Base-by-base conservation (phyloP, 2,113 vertebrate genomes). In the Vicugna pacos region DNA sequence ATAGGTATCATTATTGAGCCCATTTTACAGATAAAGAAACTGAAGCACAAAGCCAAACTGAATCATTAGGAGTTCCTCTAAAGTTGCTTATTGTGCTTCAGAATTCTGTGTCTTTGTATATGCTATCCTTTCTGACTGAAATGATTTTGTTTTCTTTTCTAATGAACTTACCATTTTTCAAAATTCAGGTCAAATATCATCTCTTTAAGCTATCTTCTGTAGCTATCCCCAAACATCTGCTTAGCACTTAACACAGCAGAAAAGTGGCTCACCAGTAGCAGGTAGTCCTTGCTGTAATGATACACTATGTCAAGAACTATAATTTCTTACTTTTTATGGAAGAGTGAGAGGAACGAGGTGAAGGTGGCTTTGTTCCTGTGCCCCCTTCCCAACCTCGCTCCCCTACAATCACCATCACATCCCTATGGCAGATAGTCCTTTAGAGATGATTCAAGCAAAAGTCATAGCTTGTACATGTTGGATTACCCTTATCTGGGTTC, bases 11-110 rank as follows among this genome's bases (percentile, higher is more conserved):
- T 67, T 85, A 77, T 64, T 80, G 64, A 38, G 22, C 52, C 17
- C 48, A 93, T 84, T 90, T 89, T 89, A n/a, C 38, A 96, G 69
- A 76, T 52, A 19, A 96, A 48, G 20, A 95, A 96, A 89, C 75
- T 48, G 73, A 96, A 69, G 76, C 58, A 94, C 42, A 93, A 92
- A 96, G 28, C 6, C 58, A 87, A 92, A 95, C 1, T 83, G 48
- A 94, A 93, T 86, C 50, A 48, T 0, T 90, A 30, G 42, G 22
- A 75, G 17, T 87, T 92, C 62, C 81, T 14, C 35, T 56, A 84
- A 87, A 70, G 26, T 82, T 93, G 70, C n/a, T 85, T 60, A 58
- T 60, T 28, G 50, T 76, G 15, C 70, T 94, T 90, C 32, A 76
- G 48, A 42, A 69, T 70, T 85, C 52, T 92, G 30, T 81, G 35